A percentile compares a stretch with the other conserved stretches of the same genome.
phyloP scores from a whole-genome alignment of 2,797 vertebrate species.

The Schizopygopsis pylzovi region DNA sequence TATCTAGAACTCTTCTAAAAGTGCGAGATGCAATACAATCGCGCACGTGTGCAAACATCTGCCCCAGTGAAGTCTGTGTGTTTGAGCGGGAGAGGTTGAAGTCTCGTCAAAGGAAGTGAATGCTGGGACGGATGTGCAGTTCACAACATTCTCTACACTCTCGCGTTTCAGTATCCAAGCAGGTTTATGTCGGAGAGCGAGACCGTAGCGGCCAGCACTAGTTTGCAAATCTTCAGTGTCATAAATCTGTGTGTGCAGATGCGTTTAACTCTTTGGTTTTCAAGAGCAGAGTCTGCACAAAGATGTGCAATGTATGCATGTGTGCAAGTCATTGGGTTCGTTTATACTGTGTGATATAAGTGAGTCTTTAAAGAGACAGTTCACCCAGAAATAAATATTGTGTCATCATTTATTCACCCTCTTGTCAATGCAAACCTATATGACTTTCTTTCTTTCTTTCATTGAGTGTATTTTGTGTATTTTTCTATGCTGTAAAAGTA shows the following conservation, averaged over 20 bases:
- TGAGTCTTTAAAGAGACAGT: neutral
- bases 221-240: slow-evolving; percentile 14
- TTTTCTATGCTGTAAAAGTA: neutral
- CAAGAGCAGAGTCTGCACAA: slow-evolving; percentile 37
- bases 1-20: slow-evolving; percentile 52
- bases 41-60: neutral
- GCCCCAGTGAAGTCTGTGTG: slow-evolving; percentile 7
- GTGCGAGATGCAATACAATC: slow-evolving; percentile 22
- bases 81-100: slow-evolving; percentile 1
- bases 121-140: slow-evolving; percentile 24
- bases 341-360: neutral
- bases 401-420: neutral
- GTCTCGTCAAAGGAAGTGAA: slow-evolving; percentile 47
- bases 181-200: neutral
- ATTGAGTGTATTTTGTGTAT: neutral
- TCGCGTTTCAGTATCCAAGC: neutral
- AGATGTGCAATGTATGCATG: neutral
- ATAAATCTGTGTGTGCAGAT: slow-evolving; percentile 44
- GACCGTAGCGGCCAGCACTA: neutral
- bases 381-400: neutral
- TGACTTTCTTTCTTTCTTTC: neutral
- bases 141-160: slow-evolving; percentile 17
- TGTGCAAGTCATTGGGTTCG: neutral
- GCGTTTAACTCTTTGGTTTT: slow-evolving; percentile 57
- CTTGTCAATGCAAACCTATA: neutral